Evolutionary conservation across 1,140 invertebrate species (phyloP).

Genomic region (Odontomachus brunneus): DNA sequence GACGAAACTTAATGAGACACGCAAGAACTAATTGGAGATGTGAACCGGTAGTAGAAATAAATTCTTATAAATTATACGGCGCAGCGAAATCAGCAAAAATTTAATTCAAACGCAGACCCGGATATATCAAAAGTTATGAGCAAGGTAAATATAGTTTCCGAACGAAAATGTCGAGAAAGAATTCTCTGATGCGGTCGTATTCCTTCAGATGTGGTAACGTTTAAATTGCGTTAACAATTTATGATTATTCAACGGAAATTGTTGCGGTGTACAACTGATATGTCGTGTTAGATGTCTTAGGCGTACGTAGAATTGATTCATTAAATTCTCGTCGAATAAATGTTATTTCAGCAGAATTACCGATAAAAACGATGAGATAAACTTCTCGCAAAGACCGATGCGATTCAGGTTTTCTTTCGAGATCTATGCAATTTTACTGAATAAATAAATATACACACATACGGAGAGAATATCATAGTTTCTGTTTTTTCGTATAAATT

Average conservation of each 20-base stretch:
- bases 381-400: neutral
- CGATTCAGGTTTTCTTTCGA: neutral
- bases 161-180: constrained; percentile 3
- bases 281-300: neutral
- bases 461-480: too few relatives aligned
- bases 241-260: constrained; percentile 18
- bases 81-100: constrained; percentile 12
- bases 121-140: constrained; percentile 3
- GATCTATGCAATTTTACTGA: neutral
- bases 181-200: neutral
- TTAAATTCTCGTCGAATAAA: constrained; percentile 63
- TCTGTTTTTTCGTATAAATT: too few relatives aligned
- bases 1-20: constrained; percentile 10
- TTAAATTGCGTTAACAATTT: constrained; percentile 21
- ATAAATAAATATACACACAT: neutral
- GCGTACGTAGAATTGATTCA: constrained; percentile 9
- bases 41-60: too few relatives aligned
- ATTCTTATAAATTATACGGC: constrained; percentile 39
- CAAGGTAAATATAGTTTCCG: neutral
- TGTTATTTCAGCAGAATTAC: neutral
- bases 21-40: constrained; percentile 32
- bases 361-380: constrained; percentile 34
- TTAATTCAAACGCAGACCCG: neutral
- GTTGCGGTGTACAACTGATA: neutral
- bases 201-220: neutral